Conservation (phyloP, 2,113 vertebrate genomes). For the Hypocryptadius cinnamomeus region DNA sequence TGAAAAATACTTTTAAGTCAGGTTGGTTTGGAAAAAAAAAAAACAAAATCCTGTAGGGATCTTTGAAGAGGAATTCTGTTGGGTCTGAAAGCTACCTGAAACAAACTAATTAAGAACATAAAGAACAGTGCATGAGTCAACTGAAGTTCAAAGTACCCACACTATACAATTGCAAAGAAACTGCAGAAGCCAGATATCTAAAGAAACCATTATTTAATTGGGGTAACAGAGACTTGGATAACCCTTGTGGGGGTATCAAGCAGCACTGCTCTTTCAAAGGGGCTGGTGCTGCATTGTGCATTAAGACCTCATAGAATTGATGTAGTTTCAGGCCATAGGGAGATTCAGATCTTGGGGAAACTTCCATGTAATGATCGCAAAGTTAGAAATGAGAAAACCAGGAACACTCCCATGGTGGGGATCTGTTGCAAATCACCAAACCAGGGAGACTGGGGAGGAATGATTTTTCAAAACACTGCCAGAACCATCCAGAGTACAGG, state of each 20-base stretch:
- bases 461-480: not conserved
- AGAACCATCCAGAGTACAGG: not conserved
- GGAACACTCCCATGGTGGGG: not conserved
- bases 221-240: not conserved
- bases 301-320: not conserved
- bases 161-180: not conserved
- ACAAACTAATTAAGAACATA: not conserved
- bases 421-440: constrained; percentile 1
- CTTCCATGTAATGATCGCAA: not conserved
- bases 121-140: not conserved
- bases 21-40: not conserved
- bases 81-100: not conserved
- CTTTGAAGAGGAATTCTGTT: not conserved
- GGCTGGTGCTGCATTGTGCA: not conserved
- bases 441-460: not conserved
- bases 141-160: not conserved
- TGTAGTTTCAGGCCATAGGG: not conserved
- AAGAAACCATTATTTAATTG: not conserved
- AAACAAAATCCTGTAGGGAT: not conserved
- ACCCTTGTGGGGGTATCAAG: not conserved
- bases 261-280: not conserved
- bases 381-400: not conserved
- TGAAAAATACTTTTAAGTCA: not conserved
- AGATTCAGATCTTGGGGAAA: not conserved
- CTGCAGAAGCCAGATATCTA: not conserved